Conservation (phyloP, 2,113 vertebrate genomes). For the Ptilorrhoa leucosticta region DNA sequence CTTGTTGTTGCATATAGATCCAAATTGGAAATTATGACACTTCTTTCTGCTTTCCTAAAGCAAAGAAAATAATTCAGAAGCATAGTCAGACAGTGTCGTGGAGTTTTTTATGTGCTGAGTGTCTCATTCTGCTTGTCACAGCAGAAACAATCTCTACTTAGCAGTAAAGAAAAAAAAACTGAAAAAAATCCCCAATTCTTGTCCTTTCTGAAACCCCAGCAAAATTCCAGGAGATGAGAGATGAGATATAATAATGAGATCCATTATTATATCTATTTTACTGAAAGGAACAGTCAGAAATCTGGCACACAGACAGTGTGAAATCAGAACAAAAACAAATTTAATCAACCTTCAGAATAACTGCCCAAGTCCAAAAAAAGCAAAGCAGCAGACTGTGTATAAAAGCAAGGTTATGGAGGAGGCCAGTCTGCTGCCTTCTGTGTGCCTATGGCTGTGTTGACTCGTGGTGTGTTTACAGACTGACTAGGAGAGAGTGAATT, state of each 20-base stretch:
- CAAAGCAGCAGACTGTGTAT: not conserved
- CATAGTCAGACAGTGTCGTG: not conserved
- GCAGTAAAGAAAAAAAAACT: not conserved
- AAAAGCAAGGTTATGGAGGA: not conserved
- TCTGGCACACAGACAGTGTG: not conserved
- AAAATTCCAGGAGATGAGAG: conserved; percentile 4
- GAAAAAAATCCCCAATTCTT: not conserved
- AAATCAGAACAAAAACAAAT: conserved; percentile 12
- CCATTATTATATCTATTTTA: not conserved
- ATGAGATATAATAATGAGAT: not conserved
- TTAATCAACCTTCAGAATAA: conserved; percentile 19
- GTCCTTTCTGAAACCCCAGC: not conserved
- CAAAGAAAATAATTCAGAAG: conserved; percentile 6
- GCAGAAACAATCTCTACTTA: not conserved
- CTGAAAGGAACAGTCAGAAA: not conserved
- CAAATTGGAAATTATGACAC: conserved; percentile 22
- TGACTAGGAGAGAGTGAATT: not conserved
- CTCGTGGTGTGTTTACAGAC: conserved; percentile 1
- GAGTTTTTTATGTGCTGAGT: not conserved
- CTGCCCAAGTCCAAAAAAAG: not conserved
- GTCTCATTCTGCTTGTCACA: not conserved
- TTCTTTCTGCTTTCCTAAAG: conserved; percentile 31
- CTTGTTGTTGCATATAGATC: not conserved
- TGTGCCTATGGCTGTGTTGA: not conserved
- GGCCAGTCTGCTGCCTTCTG: not conserved